phyloP scores from a whole-genome alignment of 1,140 invertebrate species.

The Bathynomus jamesi region DNA sequence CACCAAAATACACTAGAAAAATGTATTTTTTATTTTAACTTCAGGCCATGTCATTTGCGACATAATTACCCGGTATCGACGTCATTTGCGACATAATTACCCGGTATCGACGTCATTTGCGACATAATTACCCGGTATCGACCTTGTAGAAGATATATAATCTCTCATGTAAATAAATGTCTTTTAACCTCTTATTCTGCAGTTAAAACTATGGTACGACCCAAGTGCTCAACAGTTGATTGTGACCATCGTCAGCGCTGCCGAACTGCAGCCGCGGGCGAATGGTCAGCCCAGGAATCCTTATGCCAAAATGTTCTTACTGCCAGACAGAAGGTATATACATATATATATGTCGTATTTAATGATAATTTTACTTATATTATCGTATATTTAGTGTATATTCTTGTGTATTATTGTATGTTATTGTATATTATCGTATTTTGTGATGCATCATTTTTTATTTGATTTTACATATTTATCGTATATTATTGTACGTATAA shows the following conservation, averaged over 20 bases:
- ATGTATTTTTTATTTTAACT: too few species aligned
- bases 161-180: too few species aligned
- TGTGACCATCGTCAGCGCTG: slow-evolving; percentile 82
- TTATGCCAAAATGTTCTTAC: slow-evolving; percentile 88
- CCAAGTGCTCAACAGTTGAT: slow-evolving; percentile 71
- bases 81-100: too few species aligned
- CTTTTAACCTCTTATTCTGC: slow-evolving; percentile 7
- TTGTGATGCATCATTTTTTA: too few species aligned
- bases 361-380: slow-evolving; percentile 9
- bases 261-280: slow-evolving; percentile 67
- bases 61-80: too few species aligned
- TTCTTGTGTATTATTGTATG: not conserved
- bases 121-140: too few species aligned
- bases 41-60: too few species aligned
- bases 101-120: too few species aligned
- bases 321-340: slow-evolving; percentile 75
- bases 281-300: slow-evolving; percentile 82
- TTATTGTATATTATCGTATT: not conserved
- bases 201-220: slow-evolving; percentile 80
- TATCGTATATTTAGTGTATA: not conserved
- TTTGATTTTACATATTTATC: too few species aligned
- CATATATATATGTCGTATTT: slow-evolving; percentile 13
- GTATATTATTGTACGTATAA: too few species aligned
- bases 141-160: too few species aligned
- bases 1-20: too few species aligned